Evolutionary conservation across 2,797 vertebrate genomes (phyloP).

Genomic region (Hippoglossus hippoglossus): DNA sequence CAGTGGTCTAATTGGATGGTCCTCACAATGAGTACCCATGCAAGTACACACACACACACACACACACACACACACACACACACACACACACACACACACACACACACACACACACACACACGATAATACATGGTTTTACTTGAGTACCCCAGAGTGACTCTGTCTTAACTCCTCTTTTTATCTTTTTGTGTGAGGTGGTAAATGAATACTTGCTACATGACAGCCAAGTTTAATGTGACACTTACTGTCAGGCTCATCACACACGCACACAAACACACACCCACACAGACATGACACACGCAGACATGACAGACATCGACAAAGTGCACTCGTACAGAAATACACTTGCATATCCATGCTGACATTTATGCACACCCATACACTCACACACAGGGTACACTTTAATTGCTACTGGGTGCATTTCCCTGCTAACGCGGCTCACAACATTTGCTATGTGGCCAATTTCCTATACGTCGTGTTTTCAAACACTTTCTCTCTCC

Average conservation of each 20-base stretch:
- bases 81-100: too few relatives aligned
- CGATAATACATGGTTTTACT: constrained; percentile 12
- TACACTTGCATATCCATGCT: constrained; percentile 4
- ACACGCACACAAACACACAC: background rate
- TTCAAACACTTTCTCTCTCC: too few relatives aligned
- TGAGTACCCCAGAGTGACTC: constrained; percentile 14
- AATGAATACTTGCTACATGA: constrained; percentile 19
- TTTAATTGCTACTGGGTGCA: background rate
- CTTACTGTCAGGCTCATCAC: constrained; percentile 44
- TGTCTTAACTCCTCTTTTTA: constrained; percentile 22
- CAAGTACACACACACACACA: too few relatives aligned
- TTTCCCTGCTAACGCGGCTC: background rate
- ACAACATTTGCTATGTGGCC: background rate
- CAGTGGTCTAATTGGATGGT: too few relatives aligned
- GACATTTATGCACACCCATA: background rate
- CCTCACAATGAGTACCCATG: too few relatives aligned
- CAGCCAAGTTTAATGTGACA: constrained; percentile 37
- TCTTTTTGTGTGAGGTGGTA: constrained; percentile 6
- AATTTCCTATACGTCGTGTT: background rate
- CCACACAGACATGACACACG: too few relatives aligned
- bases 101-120: too few relatives aligned
- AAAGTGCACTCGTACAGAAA: background rate
- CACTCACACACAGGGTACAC: background rate
- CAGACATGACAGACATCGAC: too few relatives aligned
- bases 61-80: too few relatives aligned